A percentile compares a stretch with the other conserved stretches of the same genome.
Conservation (phyloP, 2,888 invertebrate species). For the Microchrysa polita region DNA sequence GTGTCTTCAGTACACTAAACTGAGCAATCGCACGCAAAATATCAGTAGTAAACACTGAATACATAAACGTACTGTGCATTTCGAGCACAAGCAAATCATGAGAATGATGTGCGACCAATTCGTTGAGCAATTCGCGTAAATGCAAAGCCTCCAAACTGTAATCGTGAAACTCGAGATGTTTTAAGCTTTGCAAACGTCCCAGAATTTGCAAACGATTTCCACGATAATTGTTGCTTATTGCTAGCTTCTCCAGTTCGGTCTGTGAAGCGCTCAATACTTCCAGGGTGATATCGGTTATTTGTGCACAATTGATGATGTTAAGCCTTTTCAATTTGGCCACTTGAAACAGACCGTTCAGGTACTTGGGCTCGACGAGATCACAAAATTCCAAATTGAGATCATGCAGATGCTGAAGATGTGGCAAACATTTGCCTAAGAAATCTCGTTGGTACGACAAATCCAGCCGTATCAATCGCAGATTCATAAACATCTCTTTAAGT, state of each 20-base stretch:
- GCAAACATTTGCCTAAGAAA: constrained; percentile 1
- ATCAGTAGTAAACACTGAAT: not conserved
- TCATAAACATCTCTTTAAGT: not conserved
- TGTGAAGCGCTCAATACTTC: constrained; percentile 3
- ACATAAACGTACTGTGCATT: constrained; percentile 3
- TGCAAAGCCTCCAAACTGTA: not conserved
- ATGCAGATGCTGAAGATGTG: not conserved
- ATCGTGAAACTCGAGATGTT: constrained; percentile 8
- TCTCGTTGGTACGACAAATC: constrained; percentile 27
- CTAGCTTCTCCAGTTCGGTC: constrained; percentile 8
- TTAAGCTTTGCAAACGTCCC: constrained; percentile 11
- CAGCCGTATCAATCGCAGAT: not conserved
- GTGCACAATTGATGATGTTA: constrained; percentile 16
- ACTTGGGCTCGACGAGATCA: constrained; percentile 8
- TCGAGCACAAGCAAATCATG: constrained; percentile 8
- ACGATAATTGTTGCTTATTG: constrained; percentile 18
- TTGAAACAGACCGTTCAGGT: constrained; percentile 1
- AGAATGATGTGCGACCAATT: constrained; percentile 17
- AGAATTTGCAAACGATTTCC: not conserved
- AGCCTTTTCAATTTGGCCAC: not conserved
- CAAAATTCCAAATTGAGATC: constrained; percentile 24
- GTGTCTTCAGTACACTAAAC: not conserved
- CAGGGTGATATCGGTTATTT: not conserved
- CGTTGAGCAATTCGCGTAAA: not conserved
- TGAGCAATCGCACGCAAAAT: not conserved